Conservation (phyloP, 1,140 invertebrate species). For the Diachasma alloeum region DNA sequence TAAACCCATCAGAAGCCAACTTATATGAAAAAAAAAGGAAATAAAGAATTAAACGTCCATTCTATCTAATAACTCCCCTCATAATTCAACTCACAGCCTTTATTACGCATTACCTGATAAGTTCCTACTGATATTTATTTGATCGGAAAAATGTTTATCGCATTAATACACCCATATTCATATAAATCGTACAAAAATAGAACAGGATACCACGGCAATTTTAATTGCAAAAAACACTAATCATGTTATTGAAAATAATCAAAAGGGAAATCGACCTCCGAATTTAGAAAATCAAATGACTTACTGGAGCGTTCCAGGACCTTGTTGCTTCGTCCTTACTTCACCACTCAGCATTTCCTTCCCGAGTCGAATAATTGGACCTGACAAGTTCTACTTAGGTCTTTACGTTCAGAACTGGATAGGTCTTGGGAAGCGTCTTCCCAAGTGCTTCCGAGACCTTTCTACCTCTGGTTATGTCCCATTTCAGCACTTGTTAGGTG, state of each 20-base stretch:
- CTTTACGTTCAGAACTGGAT: too few relatives aligned
- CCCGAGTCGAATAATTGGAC: too few relatives aligned
- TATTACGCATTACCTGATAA: background rate
- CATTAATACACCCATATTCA: background rate
- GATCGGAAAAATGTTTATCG: background rate
- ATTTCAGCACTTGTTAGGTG: too few relatives aligned
- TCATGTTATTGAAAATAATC: background rate
- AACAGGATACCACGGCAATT: background rate
- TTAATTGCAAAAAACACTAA: background rate
- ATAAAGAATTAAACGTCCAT: background rate
- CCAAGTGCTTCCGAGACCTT: too few relatives aligned
- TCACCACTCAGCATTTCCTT: background rate
- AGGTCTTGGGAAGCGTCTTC: too few relatives aligned
- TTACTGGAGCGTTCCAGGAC: background rate
- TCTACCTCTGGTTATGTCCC: too few relatives aligned
- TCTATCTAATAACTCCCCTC: background rate
- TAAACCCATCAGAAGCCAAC: background rate
- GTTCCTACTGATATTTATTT: background rate
- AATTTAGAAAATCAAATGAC: background rate
- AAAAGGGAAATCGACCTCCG: background rate
- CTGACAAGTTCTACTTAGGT: too few relatives aligned
- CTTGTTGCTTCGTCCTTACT: background rate
- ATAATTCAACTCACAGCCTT: background rate
- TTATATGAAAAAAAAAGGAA: background rate
- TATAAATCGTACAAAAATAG: background rate